Evolutionary conservation across 2,113 vertebrate species (phyloP).

Genomic region (Notiomystis cincta): DNA sequence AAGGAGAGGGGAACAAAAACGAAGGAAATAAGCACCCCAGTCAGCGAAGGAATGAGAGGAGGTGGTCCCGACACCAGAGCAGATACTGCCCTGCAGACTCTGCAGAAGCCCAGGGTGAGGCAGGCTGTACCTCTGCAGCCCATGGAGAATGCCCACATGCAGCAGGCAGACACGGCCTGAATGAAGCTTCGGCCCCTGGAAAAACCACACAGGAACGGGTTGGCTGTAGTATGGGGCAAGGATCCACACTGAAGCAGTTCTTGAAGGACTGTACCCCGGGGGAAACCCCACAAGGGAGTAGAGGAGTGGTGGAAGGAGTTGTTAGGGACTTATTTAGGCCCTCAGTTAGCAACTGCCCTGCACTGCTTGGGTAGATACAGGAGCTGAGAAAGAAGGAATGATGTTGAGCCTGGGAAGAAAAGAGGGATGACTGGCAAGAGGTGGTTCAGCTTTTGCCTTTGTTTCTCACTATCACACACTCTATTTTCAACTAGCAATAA

Average conservation of each 20-base stretch:
- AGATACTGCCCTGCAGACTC: not conserved
- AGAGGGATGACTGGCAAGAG: not conserved
- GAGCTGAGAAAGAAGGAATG: not conserved
- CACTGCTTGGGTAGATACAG: not conserved
- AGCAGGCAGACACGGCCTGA: not conserved
- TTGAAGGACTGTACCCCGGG: not conserved
- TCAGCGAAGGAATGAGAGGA: not conserved
- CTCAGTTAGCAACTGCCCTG: not conserved
- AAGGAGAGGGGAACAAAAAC: not conserved
- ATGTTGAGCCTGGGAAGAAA: not conserved
- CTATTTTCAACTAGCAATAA: not conserved
- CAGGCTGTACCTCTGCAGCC: not conserved
- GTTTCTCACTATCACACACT: not conserved
- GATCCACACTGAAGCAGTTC: not conserved
- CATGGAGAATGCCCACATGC: not conserved
- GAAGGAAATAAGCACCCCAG: not conserved
- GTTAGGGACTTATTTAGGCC: accelerated
- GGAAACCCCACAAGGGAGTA: not conserved
- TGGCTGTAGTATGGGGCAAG: not conserved
- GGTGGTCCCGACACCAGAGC: not conserved
- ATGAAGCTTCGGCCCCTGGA: not conserved
- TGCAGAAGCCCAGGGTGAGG: not conserved
- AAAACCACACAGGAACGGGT: not conserved
- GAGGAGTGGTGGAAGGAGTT: not conserved
- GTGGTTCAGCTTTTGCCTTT: not conserved